Base-by-base conservation (phyloP, 2,113 vertebrate genomes). In the Perca fluviatilis region DNA sequence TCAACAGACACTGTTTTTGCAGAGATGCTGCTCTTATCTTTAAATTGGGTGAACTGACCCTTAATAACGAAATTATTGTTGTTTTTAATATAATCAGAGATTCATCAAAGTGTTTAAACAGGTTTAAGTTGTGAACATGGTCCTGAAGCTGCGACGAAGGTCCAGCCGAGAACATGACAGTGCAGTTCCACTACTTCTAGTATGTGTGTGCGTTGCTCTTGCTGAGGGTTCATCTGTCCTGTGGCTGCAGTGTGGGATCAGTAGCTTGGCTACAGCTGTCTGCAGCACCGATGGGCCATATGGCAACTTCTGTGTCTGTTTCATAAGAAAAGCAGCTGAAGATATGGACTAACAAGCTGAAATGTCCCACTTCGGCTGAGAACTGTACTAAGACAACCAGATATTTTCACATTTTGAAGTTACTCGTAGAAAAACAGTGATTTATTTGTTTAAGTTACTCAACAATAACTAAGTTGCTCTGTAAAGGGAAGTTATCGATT, bases 251-350 rank as follows among this genome's bases (percentile, higher is more conserved):
- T 63, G 84, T 79, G 78, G 65, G 76, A 77, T 82, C 85, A 80
- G 71, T 77, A 54, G 47, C 77, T 62, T 60, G 71, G 85, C 47
- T 74, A 49, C 81, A 89, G 88, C 91, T 91, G 87, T 70, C 82
- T 61, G 65, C 0, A 62, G 66, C 66, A 8, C 73, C 68, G 76
- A 77, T 75, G 66, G 27, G 43, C 90, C 91, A 90, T 80, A 89
- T 91, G 91, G 81, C 74, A 71, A 40, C 77, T 63, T 86, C 64
- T 83, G 74, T 83, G 71, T 47, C 66, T n/a, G 15, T 64, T 74
- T 58, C n/a, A 61, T 58, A 23, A 64, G 11, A 61, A 79, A 73
- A 66, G 2, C 23, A 62, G 40, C 27, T 61, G 15, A 70, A 14
- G 54, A 47, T 30, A 47, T 51, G 4, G n/a, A 65, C 46, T 36